Evolutionary conservation across 2,888 invertebrate species (phyloP).

Genomic region (Hemithea aestivaria): DNA sequence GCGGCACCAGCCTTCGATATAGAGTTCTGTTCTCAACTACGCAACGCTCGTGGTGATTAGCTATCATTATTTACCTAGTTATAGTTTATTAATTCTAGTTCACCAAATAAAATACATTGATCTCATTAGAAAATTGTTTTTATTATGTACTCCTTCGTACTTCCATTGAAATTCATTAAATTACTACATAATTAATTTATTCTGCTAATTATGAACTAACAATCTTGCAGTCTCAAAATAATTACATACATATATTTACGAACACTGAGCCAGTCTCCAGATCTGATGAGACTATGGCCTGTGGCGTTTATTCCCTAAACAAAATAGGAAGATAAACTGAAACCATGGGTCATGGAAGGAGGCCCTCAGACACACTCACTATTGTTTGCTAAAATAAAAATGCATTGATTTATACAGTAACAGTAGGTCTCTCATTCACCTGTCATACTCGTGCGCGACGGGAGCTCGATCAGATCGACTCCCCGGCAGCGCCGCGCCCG

Average conservation of each 20-base stretch:
- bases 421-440: constrained; percentile 29
- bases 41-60: constrained; percentile 50
- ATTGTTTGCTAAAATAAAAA: constrained; percentile 65
- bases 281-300: constrained; percentile 55
- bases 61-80: constrained; percentile 1
- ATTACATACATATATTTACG: constrained; percentile 66
- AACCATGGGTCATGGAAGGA: constrained; percentile 40
- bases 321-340: constrained; percentile 40
- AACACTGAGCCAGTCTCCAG: constrained; percentile 67
- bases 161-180: constrained; percentile 62
- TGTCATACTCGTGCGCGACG: constrained; percentile 34
- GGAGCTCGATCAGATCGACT: constrained; percentile 45
- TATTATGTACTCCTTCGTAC: constrained; percentile 70
- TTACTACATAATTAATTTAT: constrained; percentile 72
- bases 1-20: constrained; percentile 58
- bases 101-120: constrained; percentile 39
- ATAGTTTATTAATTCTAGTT: neutral
- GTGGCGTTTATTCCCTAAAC: constrained; percentile 35
- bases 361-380: constrained; percentile 41
- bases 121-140: constrained; percentile 69
- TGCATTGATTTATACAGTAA: constrained; percentile 65
- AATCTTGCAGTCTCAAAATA: constrained; percentile 76
- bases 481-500: constrained; percentile 33
- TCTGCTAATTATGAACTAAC: constrained; percentile 74
- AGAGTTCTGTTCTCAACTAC: constrained; percentile 44